Conservation (phyloP, 2,797 vertebrate species). For the Molossus molossus region DNA sequence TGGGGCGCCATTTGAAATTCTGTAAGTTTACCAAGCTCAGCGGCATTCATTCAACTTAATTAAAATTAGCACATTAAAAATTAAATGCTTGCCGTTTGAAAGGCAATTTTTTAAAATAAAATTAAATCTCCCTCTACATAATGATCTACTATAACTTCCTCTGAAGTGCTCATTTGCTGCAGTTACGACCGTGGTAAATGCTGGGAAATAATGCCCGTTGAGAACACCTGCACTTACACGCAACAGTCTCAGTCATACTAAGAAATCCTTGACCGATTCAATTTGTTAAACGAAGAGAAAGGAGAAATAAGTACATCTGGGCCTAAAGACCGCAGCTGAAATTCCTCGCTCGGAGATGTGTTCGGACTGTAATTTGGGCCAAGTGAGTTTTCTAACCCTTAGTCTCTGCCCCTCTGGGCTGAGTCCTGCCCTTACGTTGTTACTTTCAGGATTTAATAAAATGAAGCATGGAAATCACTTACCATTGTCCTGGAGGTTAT, state of each 20-base stretch:
- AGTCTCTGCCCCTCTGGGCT: background rate
- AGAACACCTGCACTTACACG: slow-evolving; percentile 32
- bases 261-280: slow-evolving; percentile 33
- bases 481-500: background rate
- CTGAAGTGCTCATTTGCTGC: slow-evolving; percentile 26
- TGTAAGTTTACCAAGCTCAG: slow-evolving; percentile 76
- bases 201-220: slow-evolving; percentile 29
- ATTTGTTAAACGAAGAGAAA: slow-evolving; percentile 33
- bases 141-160: slow-evolving; percentile 68
- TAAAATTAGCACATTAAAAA: slow-evolving; percentile 84
- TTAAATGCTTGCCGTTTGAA: slow-evolving; percentile 78
- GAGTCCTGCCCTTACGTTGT: slow-evolving; percentile 5
- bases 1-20: slow-evolving; percentile 72
- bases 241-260: background rate
- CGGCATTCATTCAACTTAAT: slow-evolving; percentile 80
- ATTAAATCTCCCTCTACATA: slow-evolving; percentile 61
- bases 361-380: background rate
- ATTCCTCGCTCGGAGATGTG: background rate
- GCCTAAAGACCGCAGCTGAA: background rate
- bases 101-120: slow-evolving; percentile 73
- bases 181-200: slow-evolving; percentile 2
- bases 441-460: slow-evolving; percentile 36
- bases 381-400: background rate
- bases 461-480: background rate
- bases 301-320: slow-evolving; percentile 35